Conservation (phyloP, 2,888 invertebrate genomes). For the Idaea straminata region DNA sequence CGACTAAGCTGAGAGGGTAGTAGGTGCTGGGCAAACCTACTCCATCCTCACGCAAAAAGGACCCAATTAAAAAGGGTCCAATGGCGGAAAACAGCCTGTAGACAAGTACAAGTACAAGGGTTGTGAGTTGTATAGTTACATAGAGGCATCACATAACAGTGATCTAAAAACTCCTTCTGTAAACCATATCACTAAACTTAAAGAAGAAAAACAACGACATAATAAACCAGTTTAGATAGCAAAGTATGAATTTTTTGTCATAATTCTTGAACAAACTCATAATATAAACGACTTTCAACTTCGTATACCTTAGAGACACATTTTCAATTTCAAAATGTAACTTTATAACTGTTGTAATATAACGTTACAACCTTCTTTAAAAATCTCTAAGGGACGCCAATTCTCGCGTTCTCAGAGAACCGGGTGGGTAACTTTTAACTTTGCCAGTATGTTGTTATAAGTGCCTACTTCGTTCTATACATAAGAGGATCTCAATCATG, state of each 20-base stretch:
- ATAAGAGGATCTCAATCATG: no score
- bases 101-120: no score
- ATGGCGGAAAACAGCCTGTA: no score
- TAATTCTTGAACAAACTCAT: slow-evolving; percentile 3
- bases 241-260: background rate
- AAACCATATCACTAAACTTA: background rate
- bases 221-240: background rate
- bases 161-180: no score
- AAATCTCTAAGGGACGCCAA: slow-evolving; percentile 17
- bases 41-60: no score
- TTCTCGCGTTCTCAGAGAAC: slow-evolving; percentile 7
- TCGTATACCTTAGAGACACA: slow-evolving; percentile 15
- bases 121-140: no score
- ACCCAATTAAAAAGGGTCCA: no score
- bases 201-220: background rate
- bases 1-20: no score
- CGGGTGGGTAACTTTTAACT: slow-evolving; percentile 13
- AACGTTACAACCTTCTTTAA: slow-evolving; percentile 18
- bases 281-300: slow-evolving; percentile 14
- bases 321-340: slow-evolving; percentile 24
- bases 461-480: background rate
- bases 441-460: slow-evolving; percentile 7
- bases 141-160: no score
- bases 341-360: slow-evolving; percentile 14
- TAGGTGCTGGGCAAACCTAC: no score